phyloP scores from a whole-genome alignment of 2,797 vertebrate species.

The Squalus acanthias region DNA sequence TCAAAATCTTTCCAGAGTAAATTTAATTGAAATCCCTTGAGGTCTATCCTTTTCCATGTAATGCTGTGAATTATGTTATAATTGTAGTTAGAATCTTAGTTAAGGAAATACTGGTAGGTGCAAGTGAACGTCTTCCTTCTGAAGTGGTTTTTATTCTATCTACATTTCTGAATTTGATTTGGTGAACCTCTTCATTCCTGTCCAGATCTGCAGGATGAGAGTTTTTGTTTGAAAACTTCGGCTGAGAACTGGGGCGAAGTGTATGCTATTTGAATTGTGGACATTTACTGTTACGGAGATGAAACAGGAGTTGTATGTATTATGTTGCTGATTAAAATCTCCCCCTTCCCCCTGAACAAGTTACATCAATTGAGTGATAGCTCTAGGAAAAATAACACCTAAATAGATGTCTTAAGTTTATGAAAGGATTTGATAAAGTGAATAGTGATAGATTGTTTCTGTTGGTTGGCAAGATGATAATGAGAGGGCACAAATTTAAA shows the following conservation, averaged over 20 bases:
- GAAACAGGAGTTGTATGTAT: neutral
- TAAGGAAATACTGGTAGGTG: neutral
- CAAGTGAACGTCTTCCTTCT: neutral
- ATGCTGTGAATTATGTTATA: neutral
- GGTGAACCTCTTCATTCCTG: neutral
- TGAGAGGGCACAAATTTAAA: neutral
- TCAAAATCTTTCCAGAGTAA: conserved; percentile 23
- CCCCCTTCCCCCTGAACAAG: neutral
- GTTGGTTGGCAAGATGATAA: neutral
- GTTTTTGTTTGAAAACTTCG: neutral
- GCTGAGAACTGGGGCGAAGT: neutral
- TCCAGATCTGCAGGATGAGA: neutral
- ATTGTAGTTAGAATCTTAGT: neutral
- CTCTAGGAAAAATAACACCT: neutral
- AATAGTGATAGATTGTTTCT: conserved; percentile 1
- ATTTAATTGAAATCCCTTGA: conserved; percentile 19
- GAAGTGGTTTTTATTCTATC: neutral
- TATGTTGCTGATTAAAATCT: neutral
- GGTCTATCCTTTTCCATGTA: neutral
- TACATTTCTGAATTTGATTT: neutral
- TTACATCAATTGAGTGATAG: neutral
- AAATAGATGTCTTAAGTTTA: neutral
- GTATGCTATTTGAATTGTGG: neutral
- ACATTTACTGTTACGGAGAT: too few relatives aligned
- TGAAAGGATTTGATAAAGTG: neutral